phyloP scores from a whole-genome alignment of 2,113 vertebrate species.

The Turdus rufiventris region DNA sequence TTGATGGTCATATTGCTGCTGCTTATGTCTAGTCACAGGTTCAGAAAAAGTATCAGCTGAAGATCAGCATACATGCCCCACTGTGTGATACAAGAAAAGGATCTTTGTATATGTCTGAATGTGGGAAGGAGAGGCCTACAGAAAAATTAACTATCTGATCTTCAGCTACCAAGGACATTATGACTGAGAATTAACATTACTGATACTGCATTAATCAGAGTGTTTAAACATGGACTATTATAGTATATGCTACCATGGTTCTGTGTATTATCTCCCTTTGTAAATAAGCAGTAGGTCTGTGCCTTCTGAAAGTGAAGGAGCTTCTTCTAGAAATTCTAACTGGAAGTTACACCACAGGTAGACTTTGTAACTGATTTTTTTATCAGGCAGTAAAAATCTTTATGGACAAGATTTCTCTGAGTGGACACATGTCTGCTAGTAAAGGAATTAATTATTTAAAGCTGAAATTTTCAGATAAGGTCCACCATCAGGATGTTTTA shows the following conservation, averaged over 20 bases:
- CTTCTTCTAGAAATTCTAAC: neutral
- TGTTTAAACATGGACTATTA: neutral
- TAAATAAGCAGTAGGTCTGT: neutral
- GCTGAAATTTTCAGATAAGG: neutral
- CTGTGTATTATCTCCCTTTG: neutral
- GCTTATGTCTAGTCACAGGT: neutral
- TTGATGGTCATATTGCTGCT: neutral
- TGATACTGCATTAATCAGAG: neutral
- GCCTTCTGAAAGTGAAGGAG: neutral
- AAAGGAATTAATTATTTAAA: neutral
- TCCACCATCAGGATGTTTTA: neutral
- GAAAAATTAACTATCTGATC: neutral
- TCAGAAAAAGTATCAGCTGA: neutral
- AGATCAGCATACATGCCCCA: neutral
- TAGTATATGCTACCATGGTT: neutral
- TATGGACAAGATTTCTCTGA: neutral
- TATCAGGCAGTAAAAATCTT: neutral
- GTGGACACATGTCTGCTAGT: neutral
- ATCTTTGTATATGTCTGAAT: neutral
- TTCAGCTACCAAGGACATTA: neutral
- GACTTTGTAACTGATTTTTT: neutral
- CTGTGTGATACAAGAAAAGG: neutral
- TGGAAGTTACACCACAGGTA: neutral
- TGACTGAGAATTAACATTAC: neutral
- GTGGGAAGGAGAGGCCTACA: neutral